These are phyloP conservation scores for Hydropsyche betteni DNA, from an alignment of 2,888 invertebrate species.

Conservation along the genomic window DNA sequence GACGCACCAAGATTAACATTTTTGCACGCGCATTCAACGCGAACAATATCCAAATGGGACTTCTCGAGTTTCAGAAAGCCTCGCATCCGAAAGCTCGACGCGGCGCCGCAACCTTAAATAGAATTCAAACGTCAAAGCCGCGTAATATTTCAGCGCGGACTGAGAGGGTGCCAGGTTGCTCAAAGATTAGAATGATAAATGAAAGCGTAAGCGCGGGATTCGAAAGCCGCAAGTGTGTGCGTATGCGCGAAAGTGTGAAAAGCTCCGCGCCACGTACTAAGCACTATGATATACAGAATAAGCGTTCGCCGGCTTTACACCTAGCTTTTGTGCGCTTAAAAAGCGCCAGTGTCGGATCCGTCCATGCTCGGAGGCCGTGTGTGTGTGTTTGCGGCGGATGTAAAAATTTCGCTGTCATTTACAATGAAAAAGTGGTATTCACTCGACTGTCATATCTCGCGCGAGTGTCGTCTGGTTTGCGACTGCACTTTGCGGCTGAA, in stretches of 20 bases:
- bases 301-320: slow-evolving; percentile 10
- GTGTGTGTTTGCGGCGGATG: not conserved
- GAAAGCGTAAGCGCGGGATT: slow-evolving; percentile 16
- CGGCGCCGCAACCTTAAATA: slow-evolving; percentile 19
- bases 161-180: slow-evolving; percentile 29
- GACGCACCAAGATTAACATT: too few relatives aligned
- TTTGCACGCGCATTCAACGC: too few relatives aligned
- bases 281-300: too few relatives aligned
- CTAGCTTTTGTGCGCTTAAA: slow-evolving; percentile 28
- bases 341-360: not conserved
- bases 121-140: slow-evolving; percentile 30
- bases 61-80: slow-evolving; percentile 16
- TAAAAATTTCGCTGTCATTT: slow-evolving; percentile 7
- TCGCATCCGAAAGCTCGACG: not conserved
- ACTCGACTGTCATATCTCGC: not conserved
- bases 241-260: not conserved
- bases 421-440: not conserved
- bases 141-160: slow-evolving; percentile 21
- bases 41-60: not conserved
- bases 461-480: slow-evolving; percentile 19
- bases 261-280: not conserved
- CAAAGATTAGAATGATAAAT: slow-evolving; percentile 29
- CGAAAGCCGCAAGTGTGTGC: slow-evolving; percentile 29
- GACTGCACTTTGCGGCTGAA: slow-evolving; percentile 10
- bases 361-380: too few relatives aligned